phyloP scores from a whole-genome alignment of 1,140 invertebrate species.

The Pseudomyrmex sp. region DNA sequence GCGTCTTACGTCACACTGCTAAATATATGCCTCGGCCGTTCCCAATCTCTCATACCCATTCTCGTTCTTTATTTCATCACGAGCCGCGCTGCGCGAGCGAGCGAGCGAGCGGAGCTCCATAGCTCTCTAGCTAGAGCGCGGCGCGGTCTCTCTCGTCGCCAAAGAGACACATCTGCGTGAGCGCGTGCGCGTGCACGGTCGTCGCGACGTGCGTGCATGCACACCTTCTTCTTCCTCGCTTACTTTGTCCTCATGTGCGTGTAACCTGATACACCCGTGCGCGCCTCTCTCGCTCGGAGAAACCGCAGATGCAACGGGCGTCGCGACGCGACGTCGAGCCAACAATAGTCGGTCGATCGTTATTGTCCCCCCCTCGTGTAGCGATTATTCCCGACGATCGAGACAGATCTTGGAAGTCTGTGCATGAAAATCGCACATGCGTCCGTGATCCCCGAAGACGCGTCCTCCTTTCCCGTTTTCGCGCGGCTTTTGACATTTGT shows the following conservation, averaged over 20 bases:
- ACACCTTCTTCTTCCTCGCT: constrained; percentile 6
- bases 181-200: constrained; percentile 12
- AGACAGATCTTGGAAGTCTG: neutral
- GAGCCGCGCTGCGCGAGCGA: constrained; percentile 12
- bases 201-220: constrained; percentile 16
- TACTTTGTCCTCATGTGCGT: constrained; percentile 38
- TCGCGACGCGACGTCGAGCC: constrained; percentile 36
- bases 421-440: neutral
- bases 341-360: constrained; percentile 49
- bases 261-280: constrained; percentile 47
- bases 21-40: constrained; percentile 73
- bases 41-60: constrained; percentile 74
- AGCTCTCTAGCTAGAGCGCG: constrained; percentile 34
- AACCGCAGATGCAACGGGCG: constrained; percentile 47
- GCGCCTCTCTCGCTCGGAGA: neutral
- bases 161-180: constrained; percentile 57
- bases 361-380: neutral
- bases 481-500: neutral
- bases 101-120: neutral
- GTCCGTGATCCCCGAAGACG: neutral
- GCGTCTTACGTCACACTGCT: constrained; percentile 72
- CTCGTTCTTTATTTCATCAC: constrained; percentile 70
- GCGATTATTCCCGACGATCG: constrained; percentile 11
- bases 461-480: neutral
- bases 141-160: constrained; percentile 52